Percentiles rank a stretch among this genome's conserved stretches.
These are phyloP conservation scores for Anneissia japonica DNA, from an alignment of 35 echinoderm and acorn worm genomes.

Conservation along the genomic window DNA sequence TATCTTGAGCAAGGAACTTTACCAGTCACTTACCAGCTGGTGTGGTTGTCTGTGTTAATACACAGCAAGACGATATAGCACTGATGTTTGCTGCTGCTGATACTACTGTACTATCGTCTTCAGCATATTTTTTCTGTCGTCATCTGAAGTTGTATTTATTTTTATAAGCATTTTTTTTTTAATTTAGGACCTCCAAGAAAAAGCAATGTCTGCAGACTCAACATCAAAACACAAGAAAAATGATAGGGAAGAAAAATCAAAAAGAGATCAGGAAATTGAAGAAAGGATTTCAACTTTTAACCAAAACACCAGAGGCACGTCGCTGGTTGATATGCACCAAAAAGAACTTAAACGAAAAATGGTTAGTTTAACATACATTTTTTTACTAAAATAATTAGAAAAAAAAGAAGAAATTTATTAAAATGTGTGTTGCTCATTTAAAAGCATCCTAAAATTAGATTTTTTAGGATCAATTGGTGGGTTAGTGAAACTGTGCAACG, in stretches of 20 bases:
- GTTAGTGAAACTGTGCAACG: too few relatives aligned
- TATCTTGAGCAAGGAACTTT: too few relatives aligned
- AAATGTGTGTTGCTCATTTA: background rate
- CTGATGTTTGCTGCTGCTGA: too few relatives aligned
- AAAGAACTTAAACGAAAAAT: slow-evolving; percentile 56
- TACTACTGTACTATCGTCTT: too few relatives aligned
- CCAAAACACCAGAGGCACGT: slow-evolving; percentile 26
- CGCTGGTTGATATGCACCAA: slow-evolving; percentile 76
- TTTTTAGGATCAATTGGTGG: too few relatives aligned
- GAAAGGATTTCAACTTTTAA: slow-evolving; percentile 43
- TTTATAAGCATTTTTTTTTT: background rate
- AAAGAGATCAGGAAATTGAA: slow-evolving; percentile 59
- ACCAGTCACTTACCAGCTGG: too few relatives aligned
- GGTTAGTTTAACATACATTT: slow-evolving; percentile 20
- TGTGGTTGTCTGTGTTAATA: too few relatives aligned
- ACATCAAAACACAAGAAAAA: slow-evolving; percentile 15
- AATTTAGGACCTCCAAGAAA: background rate
- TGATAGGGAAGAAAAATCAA: slow-evolving; percentile 31
- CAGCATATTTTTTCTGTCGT: too few relatives aligned
- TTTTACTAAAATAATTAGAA: too few relatives aligned
- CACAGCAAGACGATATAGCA: too few relatives aligned
- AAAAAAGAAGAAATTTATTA: background rate
- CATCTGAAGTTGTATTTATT: too few relatives aligned
- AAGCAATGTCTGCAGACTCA: background rate
- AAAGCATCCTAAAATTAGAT: background rate